phyloP scores from a whole-genome alignment of 2,888 invertebrate genomes.

The Philonicus albiceps region DNA sequence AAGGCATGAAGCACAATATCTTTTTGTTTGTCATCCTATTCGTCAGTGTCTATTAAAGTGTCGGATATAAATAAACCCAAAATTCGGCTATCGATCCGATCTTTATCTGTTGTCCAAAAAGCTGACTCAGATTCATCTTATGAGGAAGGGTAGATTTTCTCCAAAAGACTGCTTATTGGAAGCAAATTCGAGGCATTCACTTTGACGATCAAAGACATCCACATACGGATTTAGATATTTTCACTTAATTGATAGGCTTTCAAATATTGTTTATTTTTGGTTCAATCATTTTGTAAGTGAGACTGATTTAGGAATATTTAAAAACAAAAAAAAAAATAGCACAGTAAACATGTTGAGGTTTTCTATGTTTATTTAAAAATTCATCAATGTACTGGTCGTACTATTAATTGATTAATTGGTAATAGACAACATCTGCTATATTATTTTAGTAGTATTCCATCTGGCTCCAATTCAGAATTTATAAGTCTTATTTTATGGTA shows the following conservation, averaged over 20 bases:
- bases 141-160: neutral
- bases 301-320: neutral
- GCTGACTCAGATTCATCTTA: neutral
- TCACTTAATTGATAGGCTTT: neutral
- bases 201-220: neutral
- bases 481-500: too few species aligned
- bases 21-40: neutral
- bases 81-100: constrained; percentile 14
- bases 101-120: neutral
- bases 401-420: neutral
- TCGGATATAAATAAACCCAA: neutral
- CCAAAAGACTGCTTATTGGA: neutral
- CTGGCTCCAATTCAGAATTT: too few species aligned
- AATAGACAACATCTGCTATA: too few species aligned
- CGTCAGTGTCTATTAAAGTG: constrained; percentile 7
- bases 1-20: neutral
- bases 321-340: too few species aligned
- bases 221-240: neutral
- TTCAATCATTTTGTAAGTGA: neutral
- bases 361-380: neutral
- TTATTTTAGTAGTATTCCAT: too few species aligned
- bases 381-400: neutral
- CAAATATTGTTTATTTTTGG: neutral
- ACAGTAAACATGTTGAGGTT: neutral
- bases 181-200: neutral